These are phyloP conservation scores for Asteroscopus sphinx DNA, from an alignment of 2,888 invertebrate species.

Conservation along the genomic window DNA sequence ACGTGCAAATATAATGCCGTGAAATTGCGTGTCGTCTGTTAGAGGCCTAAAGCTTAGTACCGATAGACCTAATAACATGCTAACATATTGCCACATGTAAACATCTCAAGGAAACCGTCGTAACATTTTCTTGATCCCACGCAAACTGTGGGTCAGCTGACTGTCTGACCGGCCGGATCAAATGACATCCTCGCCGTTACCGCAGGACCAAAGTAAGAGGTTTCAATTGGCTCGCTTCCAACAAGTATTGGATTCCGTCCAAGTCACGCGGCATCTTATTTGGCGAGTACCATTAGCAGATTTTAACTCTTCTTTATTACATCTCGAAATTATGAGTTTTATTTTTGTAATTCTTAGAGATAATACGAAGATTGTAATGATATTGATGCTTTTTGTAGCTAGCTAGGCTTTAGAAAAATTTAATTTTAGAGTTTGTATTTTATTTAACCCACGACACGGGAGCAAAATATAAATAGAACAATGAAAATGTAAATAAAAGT, in stretches of 20 bases:
- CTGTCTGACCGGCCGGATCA: constrained; percentile 52
- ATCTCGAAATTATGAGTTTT: constrained; percentile 45
- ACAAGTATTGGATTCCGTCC: constrained; percentile 71
- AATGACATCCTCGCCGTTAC: constrained; percentile 66
- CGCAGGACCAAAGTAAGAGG: constrained; percentile 69
- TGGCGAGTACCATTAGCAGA: constrained; percentile 70
- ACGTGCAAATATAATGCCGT: too few relatives aligned
- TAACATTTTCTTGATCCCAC: constrained; percentile 25
- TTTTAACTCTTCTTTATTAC: constrained; percentile 68
- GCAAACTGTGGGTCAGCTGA: constrained; percentile 34
- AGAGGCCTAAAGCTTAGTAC: too few relatives aligned
- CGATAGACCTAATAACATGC: too few relatives aligned
- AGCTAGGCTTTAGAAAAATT: too few relatives aligned
- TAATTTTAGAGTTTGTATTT: too few relatives aligned
- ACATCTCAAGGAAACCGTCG: constrained; percentile 5
- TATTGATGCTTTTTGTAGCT: neutral
- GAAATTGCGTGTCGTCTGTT: too few relatives aligned
- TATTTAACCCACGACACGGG: too few relatives aligned
- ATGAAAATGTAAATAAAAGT: too few relatives aligned
- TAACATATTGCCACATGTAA: neutral
- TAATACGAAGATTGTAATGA: neutral
- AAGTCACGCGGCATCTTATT: constrained; percentile 75
- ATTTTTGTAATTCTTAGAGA: constrained; percentile 9
- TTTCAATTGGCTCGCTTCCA: constrained; percentile 74
- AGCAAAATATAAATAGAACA: too few relatives aligned